Percentiles rank a stretch among this genome's conserved stretches.
phyloP scores from a whole-genome alignment of 2,113 vertebrate species.

The Pteropus alecto region DNA sequence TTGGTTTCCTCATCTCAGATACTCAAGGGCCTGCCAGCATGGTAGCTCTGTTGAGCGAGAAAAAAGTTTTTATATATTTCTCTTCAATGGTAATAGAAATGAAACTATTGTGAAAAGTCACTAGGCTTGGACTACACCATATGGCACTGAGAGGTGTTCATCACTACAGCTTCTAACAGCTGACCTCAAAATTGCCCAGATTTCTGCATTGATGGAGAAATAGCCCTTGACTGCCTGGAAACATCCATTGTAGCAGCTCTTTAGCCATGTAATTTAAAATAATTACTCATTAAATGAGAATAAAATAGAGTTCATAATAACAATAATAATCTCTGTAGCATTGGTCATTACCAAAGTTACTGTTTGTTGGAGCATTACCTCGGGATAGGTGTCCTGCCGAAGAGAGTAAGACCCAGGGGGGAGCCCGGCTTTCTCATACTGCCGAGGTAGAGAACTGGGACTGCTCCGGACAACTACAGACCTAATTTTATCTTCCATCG shows the following conservation, averaged over 20 bases:
- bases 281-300: slow-evolving; percentile 78
- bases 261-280: slow-evolving; percentile 75
- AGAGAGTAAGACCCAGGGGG: not conserved
- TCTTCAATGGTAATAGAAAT: not conserved
- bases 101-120: not conserved
- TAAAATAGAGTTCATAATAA: slow-evolving; percentile 56
- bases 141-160: not conserved
- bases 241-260: slow-evolving; percentile 58
- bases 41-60: not conserved
- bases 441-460: not conserved
- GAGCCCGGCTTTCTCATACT: not conserved
- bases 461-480: not conserved
- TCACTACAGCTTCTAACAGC: not conserved
- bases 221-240: slow-evolving; percentile 56
- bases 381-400: not conserved
- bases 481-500: slow-evolving; percentile 57
- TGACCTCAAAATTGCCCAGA: slow-evolving; percentile 46
- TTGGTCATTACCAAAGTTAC: slow-evolving; percentile 50
- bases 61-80: not conserved
- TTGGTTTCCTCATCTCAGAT: not conserved
- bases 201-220: slow-evolving; percentile 62
- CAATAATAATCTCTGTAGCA: slow-evolving; percentile 59
- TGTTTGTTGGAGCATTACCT: slow-evolving; percentile 54
- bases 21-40: not conserved
- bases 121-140: not conserved